phyloP scores from a whole-genome alignment of 2,888 invertebrate genomes.

The Sinelater perroti region DNA sequence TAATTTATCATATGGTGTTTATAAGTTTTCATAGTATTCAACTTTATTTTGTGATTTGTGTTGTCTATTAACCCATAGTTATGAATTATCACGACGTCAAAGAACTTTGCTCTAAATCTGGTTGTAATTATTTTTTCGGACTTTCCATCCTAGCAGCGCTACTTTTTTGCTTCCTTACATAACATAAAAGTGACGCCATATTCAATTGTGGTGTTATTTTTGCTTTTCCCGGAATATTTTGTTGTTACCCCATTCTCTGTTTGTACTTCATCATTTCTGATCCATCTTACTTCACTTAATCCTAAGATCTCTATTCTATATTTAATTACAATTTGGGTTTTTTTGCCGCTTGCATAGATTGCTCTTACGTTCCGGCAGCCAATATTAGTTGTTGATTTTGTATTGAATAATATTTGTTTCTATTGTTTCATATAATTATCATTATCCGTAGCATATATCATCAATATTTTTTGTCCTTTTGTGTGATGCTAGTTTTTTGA shows the following conservation, averaged over 20 bases:
- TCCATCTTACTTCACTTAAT: background rate
- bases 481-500: background rate
- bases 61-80: background rate
- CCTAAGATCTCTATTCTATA: background rate
- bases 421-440: background rate
- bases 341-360: background rate
- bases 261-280: background rate
- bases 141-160: background rate
- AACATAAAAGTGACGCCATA: too few relatives aligned
- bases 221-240: background rate
- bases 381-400: too few relatives aligned
- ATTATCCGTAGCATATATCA: background rate
- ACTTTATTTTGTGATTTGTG: background rate
- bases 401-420: too few relatives aligned
- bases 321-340: background rate
- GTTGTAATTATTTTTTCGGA: background rate
- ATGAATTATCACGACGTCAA: background rate
- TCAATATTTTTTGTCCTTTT: background rate
- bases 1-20: background rate
- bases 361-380: background rate
- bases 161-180: background rate
- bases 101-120: background rate
- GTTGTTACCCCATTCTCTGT: background rate
- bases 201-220: background rate
- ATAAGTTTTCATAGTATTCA: background rate